A percentile compares a stretch with the other conserved stretches of the same genome.
phyloP scores from a whole-genome alignment of 2,113 vertebrate species.

The Myxocyprinus asiaticus region DNA sequence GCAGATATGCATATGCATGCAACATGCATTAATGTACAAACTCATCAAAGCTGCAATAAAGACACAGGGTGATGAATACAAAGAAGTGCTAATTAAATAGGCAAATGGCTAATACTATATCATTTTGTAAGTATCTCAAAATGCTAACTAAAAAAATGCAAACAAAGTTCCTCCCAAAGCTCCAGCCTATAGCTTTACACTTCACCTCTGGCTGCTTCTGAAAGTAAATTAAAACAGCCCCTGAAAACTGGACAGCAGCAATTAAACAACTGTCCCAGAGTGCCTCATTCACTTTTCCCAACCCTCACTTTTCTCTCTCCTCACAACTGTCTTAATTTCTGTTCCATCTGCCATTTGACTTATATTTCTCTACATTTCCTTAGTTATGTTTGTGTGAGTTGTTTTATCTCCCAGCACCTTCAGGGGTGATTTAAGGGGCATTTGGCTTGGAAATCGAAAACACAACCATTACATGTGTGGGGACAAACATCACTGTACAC shows the following conservation, averaged over 20 bases:
- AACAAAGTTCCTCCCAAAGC: neutral
- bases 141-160: slow-evolving; percentile 14
- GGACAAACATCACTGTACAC: neutral
- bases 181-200: slow-evolving; percentile 20
- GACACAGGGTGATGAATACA: neutral
- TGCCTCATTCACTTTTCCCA: slow-evolving; percentile 1
- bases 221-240: slow-evolving; percentile 58
- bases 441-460: slow-evolving; percentile 47
- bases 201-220: slow-evolving; percentile 18
- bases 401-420: slow-evolving; percentile 26
- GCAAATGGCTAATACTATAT: slow-evolving; percentile 23
- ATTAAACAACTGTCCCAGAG: slow-evolving; percentile 36
- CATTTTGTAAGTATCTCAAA: neutral
- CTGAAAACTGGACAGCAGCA: slow-evolving; percentile 37
- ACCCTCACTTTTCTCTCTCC: slow-evolving; percentile 21
- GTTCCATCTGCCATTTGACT: slow-evolving; percentile 35
- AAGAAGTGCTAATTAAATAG: slow-evolving; percentile 25
- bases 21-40: slow-evolving; percentile 21
- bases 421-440: slow-evolving; percentile 39
- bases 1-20: slow-evolving; percentile 20
- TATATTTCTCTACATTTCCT: slow-evolving; percentile 21
- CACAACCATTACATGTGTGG: slow-evolving; percentile 38
- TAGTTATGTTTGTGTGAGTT: slow-evolving; percentile 39
- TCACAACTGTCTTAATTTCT: slow-evolving; percentile 1
- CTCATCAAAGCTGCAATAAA: slow-evolving; percentile 10